Evolutionary conservation across 2,888 invertebrate genomes (phyloP).

Genomic region (Tridacna gigas): DNA sequence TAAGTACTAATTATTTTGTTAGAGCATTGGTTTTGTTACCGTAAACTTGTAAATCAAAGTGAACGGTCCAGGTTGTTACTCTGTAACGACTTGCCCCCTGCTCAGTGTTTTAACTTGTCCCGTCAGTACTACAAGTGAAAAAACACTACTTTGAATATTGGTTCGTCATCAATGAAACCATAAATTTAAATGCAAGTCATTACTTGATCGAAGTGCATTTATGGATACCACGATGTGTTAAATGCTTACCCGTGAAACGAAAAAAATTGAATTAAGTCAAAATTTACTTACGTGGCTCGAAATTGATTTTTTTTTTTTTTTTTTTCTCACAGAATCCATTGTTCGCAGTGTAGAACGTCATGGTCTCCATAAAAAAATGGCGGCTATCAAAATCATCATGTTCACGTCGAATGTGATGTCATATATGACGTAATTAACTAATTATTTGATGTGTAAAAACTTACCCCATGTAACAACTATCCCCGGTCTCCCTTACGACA

Average conservation of each 20-base stretch:
- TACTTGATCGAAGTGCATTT: conserved; percentile 27
- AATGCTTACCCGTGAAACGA: conserved; percentile 25
- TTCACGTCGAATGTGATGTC: conserved; percentile 4
- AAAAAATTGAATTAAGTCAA: conserved; percentile 23
- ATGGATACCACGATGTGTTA: conserved; percentile 7
- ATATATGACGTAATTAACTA: conserved; percentile 25
- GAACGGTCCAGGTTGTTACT: conserved; percentile 31
- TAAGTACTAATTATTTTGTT: neutral
- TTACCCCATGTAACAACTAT: neutral
- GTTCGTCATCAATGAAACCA: conserved; percentile 6
- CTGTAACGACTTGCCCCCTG: conserved; percentile 32
- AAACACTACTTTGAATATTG: conserved; percentile 13
- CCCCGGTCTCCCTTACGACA: neutral
- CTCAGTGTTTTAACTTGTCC: conserved; percentile 43
- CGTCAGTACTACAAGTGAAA: conserved; percentile 17
- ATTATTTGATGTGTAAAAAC: conserved; percentile 17
- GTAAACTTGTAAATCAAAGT: conserved; percentile 3
- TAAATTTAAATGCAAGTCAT: conserved; percentile 22
- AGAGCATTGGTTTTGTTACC: conserved; percentile 7
- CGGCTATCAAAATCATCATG: neutral
- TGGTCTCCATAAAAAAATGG: neutral
- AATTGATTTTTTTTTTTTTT: conserved; percentile 14
- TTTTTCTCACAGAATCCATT: neutral
- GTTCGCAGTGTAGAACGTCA: neutral
- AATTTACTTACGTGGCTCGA: conserved; percentile 39